Base-by-base conservation (phyloP, 1,140 invertebrate genomes). In the Caenorhabditis inopinata region DNA sequence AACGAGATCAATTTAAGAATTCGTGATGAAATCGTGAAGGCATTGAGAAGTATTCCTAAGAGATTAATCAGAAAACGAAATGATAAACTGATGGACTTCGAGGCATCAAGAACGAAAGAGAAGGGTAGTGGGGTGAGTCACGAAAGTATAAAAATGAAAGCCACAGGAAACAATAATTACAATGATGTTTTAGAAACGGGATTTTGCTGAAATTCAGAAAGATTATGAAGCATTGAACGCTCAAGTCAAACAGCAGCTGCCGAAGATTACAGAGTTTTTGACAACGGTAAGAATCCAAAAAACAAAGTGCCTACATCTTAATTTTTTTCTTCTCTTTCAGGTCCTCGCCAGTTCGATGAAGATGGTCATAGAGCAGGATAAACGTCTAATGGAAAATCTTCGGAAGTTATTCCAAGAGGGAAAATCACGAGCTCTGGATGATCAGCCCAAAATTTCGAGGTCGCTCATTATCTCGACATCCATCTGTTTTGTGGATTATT, bases 21-120 rank as follows among this genome's bases (percentile, higher is more conserved):
- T 16, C 79, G 79, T n/a, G 73, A 76, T 76, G 79, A 76, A 16
- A 76, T 81, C 29, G 79, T 76, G 25, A 75, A 76, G 74, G 79
- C 79, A 21, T 38, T 81, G 32, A 23, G 74, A n/a, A 58, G 25
- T 29, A 81, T 81, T 76, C 79, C 79, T 25, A 81, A 81, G 48
- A 51, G 75, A 38, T 27, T 81, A 0, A 81, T 81, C 18, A 75
- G 68, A 49, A 81, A 81, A 45, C 42, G 79, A 23, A 76, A 81
- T 38, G 79, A 81, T 27, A 81, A 81, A 27, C 18, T 76, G 46
- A 62, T 81, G 51, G 79, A 81, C n/a, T 81, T 45, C 18, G 78
- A 79, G 38, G 46, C 62, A 12, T 58, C 58, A 18, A 49, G 58
- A 23, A 32, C 78, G 12, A 74, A 79, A 27, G 68, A 79, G n/a